Percentiles rank a stretch among this genome's conserved stretches.
These are phyloP conservation scores for Catocala sponsa DNA, from an alignment of 2,888 invertebrate species.

Conservation along the genomic window DNA sequence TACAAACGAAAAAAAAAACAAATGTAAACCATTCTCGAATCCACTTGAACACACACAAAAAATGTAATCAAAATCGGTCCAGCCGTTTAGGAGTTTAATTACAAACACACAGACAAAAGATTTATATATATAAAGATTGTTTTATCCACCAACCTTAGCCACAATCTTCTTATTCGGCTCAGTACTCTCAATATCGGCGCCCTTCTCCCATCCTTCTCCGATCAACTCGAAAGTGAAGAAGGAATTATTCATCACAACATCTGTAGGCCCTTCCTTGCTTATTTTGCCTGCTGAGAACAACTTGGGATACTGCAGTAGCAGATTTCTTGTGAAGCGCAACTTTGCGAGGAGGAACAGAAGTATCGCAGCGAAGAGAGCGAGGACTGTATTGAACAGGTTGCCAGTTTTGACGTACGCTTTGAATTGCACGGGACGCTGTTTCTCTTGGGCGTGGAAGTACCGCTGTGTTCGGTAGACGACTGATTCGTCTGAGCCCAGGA, in stretches of 20 bases:
- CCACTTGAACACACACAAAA: too few relatives aligned
- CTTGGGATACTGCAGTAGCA: conserved; percentile 63
- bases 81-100: too few relatives aligned
- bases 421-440: conserved; percentile 93
- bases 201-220: conserved; percentile 93
- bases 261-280: conserved; percentile 90
- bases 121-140: too few relatives aligned
- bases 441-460: conserved; percentile 90
- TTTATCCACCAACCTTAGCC: conserved; percentile 86
- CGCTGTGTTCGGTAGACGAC: conserved; percentile 95
- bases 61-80: too few relatives aligned
- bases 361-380: conserved; percentile 85
- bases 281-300: conserved; percentile 92
- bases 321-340: conserved; percentile 51
- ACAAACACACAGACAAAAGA: too few relatives aligned
- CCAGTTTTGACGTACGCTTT: conserved; percentile 91
- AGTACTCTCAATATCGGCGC: conserved; percentile 79
- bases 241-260: conserved; percentile 87
- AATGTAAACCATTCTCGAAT: too few relatives aligned
- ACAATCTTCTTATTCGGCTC: conserved; percentile 90
- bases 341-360: conserved; percentile 68
- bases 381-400: conserved; percentile 70
- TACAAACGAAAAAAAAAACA: too few relatives aligned
- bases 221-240: conserved; percentile 91
- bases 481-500: conserved; percentile 94